Base-by-base conservation (phyloP, 2,113 vertebrate genomes). In the Catharus minimus region DNA sequence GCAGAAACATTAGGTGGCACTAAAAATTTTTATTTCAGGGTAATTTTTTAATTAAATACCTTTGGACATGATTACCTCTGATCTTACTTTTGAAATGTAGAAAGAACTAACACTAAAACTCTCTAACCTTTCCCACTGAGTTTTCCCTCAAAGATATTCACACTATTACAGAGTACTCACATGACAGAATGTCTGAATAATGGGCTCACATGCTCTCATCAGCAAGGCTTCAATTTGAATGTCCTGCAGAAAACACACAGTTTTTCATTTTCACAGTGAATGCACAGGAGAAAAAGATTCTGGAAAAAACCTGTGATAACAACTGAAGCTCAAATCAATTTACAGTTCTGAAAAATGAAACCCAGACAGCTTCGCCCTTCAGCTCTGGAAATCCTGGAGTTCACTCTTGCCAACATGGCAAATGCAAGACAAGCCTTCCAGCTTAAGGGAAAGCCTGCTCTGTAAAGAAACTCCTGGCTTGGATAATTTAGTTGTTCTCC, bases 221-320 rank as follows among this genome's bases (percentile, higher is more conserved):
- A 99, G 97, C 97, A 99, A 97, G n/a, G 99, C 98, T 95, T 99
- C 99, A 6, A 99, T 99, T 89, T 99, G 99, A 96, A 99, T 99
- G 92, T 99, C 99, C 99, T 99, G 95, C 52, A 91, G 75, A 89
- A 94, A 80, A 62, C 10, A 81, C 36, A 61, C 36, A 64, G 43
- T 7, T 82, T 78, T 74, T 88, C 44, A 73, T 89, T 94, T 30
- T 71, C n/a, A 75, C n/a, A 65, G 27, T 23, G 43, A 86, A 84
- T 1, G 9, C 49, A 65, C 55, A 75, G 33, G 61, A n/a, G 64
- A 71, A 82, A 73, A 81, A 30, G 20, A 36, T 15, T 75, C 53
- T 72, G 38, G 27, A 24, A 62, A 75, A 55, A 8, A 1, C 5
- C 30, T 88, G 14, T n/a, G 27, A 23, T 47, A 72, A 72, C 15